phyloP scores from a whole-genome alignment of 2,113 vertebrate genomes.

The Pseudopodoces humilis region DNA sequence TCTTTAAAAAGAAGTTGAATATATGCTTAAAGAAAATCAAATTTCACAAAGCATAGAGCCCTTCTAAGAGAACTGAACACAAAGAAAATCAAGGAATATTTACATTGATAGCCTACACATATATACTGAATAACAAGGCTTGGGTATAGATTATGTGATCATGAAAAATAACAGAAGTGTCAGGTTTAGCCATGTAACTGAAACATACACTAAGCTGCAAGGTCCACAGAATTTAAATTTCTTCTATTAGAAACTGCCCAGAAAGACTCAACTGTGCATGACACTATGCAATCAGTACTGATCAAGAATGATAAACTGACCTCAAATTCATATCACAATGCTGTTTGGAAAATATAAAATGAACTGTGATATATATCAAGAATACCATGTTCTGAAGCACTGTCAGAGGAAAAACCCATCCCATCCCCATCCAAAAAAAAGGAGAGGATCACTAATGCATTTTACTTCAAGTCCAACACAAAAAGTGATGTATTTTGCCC shows the following conservation, averaged over 20 bases:
- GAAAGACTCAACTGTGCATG: background rate
- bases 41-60: background rate
- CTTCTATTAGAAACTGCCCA: background rate
- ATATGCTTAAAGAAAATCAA: background rate
- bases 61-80: background rate
- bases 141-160: background rate
- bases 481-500: background rate
- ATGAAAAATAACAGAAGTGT: background rate
- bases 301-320: background rate
- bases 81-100: background rate
- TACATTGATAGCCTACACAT: background rate
- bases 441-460: background rate
- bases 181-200: background rate
- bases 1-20: background rate
- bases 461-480: background rate
- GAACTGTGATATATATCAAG: background rate
- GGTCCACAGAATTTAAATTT: background rate
- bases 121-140: background rate
- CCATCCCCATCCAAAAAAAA: background rate
- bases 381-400: background rate
- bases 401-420: background rate
- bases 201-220: background rate
- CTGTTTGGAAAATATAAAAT: background rate
- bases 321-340: background rate
- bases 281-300: background rate